Base-by-base conservation (phyloP, 2,113 vertebrate genomes). In the Dendrocopos noguchii region DNA sequence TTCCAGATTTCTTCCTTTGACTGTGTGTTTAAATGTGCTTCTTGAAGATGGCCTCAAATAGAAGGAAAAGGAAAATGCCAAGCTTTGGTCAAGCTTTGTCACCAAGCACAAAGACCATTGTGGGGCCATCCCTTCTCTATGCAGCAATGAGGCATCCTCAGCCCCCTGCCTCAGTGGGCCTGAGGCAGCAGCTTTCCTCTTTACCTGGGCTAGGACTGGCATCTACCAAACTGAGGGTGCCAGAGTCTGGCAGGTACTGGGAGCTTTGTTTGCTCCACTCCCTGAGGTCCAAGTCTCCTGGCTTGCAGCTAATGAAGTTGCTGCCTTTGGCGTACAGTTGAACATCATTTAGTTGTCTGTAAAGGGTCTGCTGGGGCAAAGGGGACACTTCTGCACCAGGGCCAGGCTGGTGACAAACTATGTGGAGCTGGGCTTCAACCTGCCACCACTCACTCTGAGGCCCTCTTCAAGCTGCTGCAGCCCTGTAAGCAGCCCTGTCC, bases 71-170 rank as follows among this genome's bases (percentile, higher is more conserved):
- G 17, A 65, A 65, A 71, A 42, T 4, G 10, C 33, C 46, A 22
- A 74, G 31, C 57, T 66, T 36, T 1, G 2, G 2, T 1, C 25
- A 55, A 27, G 29, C 34, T 34, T 15, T 57, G 80, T 36, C 77
- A 1, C 65, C 0, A 0, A 27, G 66, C 5, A 31, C 5, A 27
- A 6, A 0, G 5, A 21, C 28, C 31, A 1, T 29, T 1, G 4
- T 2, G 36, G 56, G 39, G 12, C 73, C 1, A 3, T 8, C 18
- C 29, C 15, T 17, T 22, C 50, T 52, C 39, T 12, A 0, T 9
- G 79, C 2, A 0, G 3, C 3, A 0, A 7, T 5, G 18, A 15
- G 36, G 16, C 22, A 44, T 56, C 8, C 65, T 39, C 64, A 9
- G 14, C 15, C 0, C 31, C 36, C 42, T 65, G 50, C 73, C 56